A percentile compares a stretch with the other conserved stretches of the same genome.
phyloP scores from a whole-genome alignment of 2,888 invertebrate species.

The Stenodema calcarata region DNA sequence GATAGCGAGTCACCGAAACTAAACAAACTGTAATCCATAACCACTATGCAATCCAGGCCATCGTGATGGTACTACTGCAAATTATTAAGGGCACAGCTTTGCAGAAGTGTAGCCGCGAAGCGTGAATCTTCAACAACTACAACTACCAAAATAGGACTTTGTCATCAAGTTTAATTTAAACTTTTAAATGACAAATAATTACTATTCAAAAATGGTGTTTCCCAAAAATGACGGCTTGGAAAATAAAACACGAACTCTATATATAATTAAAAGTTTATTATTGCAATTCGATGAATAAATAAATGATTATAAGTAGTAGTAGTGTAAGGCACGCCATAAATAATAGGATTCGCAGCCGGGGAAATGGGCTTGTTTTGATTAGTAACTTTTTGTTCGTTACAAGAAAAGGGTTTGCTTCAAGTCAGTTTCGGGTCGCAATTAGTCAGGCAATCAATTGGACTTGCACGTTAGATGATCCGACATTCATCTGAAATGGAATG shows the following conservation, averaged over 20 bases:
- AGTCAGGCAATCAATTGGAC: slow-evolving; percentile 18
- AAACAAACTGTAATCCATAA: too few relatives aligned
- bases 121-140: too few relatives aligned
- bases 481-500: slow-evolving; percentile 32
- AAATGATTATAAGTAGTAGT: neutral
- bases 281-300: neutral
- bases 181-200: too few relatives aligned
- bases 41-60: too few relatives aligned
- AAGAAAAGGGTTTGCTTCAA: neutral
- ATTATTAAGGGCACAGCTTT: too few relatives aligned
- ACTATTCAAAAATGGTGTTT: neutral
- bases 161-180: too few relatives aligned
- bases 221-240: neutral
- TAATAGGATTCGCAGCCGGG: neutral
- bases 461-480: slow-evolving; percentile 17
- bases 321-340: neutral
- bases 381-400: neutral
- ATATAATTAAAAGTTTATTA: neutral
- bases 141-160: too few relatives aligned
- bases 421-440: slow-evolving; percentile 33
- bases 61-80: too few relatives aligned
- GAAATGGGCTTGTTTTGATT: neutral
- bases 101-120: too few relatives aligned
- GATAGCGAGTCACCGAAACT: too few relatives aligned
- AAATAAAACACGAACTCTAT: neutral